Evolutionary conservation across 2,113 vertebrate species (phyloP).

Genomic region (Apeltes quadracus): DNA sequence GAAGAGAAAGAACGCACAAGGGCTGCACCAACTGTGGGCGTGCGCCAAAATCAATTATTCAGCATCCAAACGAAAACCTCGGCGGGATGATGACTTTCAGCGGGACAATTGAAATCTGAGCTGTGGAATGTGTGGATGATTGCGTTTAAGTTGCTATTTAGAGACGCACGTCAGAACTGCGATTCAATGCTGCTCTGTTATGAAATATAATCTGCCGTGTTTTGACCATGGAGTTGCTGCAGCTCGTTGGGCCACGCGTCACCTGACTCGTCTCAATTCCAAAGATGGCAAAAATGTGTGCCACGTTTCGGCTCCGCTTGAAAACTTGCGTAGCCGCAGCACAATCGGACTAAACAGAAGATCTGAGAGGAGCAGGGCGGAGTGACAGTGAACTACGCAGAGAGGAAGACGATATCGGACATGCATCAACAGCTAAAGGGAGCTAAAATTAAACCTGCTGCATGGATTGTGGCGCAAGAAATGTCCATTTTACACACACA

Average conservation of each 20-base stretch:
- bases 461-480: slow-evolving; percentile 52
- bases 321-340: background rate
- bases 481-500: slow-evolving; percentile 56
- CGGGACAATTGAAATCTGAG: slow-evolving; percentile 26
- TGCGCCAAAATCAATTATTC: slow-evolving; percentile 59
- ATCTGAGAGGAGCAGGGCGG: slow-evolving; percentile 14
- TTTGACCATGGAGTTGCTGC: slow-evolving; percentile 44
- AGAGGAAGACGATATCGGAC: slow-evolving; percentile 23
- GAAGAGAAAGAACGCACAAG: slow-evolving; percentile 29
- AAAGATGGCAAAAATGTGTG: background rate
- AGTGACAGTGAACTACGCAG: background rate
- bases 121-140: slow-evolving; percentile 30
- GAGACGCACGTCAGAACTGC: slow-evolving; percentile 28
- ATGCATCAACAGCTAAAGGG: slow-evolving; percentile 62
- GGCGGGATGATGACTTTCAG: slow-evolving; percentile 49
- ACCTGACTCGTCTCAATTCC: slow-evolving; percentile 1
- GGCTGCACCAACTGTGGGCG: slow-evolving; percentile 41
- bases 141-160: slow-evolving; percentile 48
- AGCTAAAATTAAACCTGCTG: slow-evolving; percentile 70
- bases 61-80: slow-evolving; percentile 57
- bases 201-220: slow-evolving; percentile 43
- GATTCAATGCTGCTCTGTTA: slow-evolving; percentile 41
- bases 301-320: background rate
- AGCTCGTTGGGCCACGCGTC: slow-evolving; percentile 13
- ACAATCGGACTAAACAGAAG: slow-evolving; percentile 4